Base-by-base conservation (phyloP, 1,140 invertebrate species). In the Euborellia annulipes region DNA sequence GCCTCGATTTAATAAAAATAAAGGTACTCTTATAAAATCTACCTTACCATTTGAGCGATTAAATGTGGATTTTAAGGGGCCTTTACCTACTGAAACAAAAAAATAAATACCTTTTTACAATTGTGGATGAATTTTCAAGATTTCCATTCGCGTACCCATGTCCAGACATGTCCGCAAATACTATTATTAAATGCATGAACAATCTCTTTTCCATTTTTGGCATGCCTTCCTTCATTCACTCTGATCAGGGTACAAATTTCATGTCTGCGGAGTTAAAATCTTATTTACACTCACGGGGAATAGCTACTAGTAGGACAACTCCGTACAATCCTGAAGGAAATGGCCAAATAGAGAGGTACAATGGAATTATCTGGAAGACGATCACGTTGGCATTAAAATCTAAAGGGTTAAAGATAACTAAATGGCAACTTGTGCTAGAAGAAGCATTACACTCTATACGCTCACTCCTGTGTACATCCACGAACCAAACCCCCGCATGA, bases 61-160 rank as follows among this genome's bases (percentile, higher is more conserved):
- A n/a, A n/a, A n/a, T n/a, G n/a, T n/a, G n/a, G n/a, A 27, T 27
- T 27, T 27, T 11, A 27, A 27, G 11, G 23, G 23, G 11, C 23
- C 23, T 6, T 27, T 27, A 11, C 23, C 23, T 6, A 6, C 23
- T 6, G 11, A 27, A 27, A 6, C 23, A 27, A 4, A n/a, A 41
- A 14, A 59, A 60, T 39, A 42, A 41, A 22, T 59, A 58, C 38
- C 6, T 55, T 17, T 39, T 57, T 4, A 57, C 50, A 11, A 44
- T 59, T 34, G 48, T 59, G 13, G 57, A 61, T 48, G 55, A 60
- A 47, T 61, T 47, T 41, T 60, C 55, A 7, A 43, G 58, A 38
- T 62, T 58, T 48, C 57, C 56, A 17, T 62, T 59, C 52, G 50
- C 41, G 34, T 54, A 54, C 40, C 49, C 44, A 21, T 54, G 53